Percentiles rank a stretch among this genome's conserved stretches.
phyloP scores from a whole-genome alignment of 2,113 vertebrate species.

The Hyla sarda region DNA sequence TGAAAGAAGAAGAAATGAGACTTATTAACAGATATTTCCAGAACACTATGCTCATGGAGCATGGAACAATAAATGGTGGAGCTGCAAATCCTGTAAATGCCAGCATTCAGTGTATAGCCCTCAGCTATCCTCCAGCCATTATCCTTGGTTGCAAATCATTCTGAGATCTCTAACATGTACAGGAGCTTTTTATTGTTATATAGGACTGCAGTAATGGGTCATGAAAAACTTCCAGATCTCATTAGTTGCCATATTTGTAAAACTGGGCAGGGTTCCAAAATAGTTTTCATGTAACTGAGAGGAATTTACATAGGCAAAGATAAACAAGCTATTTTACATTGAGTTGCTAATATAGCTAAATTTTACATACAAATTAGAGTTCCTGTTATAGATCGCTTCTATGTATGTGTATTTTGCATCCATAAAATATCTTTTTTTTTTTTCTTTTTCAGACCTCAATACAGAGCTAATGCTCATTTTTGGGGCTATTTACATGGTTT shows the following conservation, averaged over 20 bases:
- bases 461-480: no score
- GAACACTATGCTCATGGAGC: neutral
- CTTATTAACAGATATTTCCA: slow-evolving; percentile 4
- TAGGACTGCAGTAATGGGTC: neutral
- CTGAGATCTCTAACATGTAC: neutral
- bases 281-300: neutral
- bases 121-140: neutral
- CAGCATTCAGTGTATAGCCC: neutral
- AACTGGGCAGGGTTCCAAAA: neutral
- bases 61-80: neutral
- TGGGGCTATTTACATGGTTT: no score
- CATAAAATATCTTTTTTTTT: no score
- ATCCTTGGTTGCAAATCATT: slow-evolving; percentile 1
- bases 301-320: neutral
- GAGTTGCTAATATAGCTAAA: neutral
- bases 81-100: neutral
- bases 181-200: neutral
- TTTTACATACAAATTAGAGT: neutral
- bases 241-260: neutral
- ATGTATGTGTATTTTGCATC: no score
- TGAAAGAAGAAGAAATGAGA: neutral
- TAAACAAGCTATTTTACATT: neutral
- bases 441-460: no score
- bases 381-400: no score
- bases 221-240: neutral